These are phyloP conservation scores for Oophaga sylvatica DNA, from an alignment of 2,797 vertebrate species.

Conservation along the genomic window DNA sequence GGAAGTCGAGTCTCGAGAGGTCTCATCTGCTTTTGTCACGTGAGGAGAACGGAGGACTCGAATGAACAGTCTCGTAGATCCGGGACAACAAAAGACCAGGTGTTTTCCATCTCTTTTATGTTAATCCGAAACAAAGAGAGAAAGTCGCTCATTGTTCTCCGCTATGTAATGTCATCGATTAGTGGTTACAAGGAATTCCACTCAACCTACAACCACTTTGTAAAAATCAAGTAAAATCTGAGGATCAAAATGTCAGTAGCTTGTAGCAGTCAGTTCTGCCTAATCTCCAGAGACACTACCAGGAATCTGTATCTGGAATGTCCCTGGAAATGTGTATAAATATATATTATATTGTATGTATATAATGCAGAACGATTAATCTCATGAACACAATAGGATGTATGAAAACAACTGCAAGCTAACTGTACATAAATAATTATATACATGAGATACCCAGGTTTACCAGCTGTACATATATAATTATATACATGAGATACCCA, in stretches of 20 bases:
- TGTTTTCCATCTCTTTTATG: slow-evolving; percentile 50
- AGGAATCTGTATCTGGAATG: neutral
- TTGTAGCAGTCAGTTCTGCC: neutral
- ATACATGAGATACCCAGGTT: too few relatives aligned
- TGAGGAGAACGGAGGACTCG: slow-evolving; percentile 3
- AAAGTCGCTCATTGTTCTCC: slow-evolving; percentile 44
- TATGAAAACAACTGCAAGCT: too few relatives aligned
- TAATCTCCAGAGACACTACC: neutral
- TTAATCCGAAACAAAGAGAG: slow-evolving; percentile 40
- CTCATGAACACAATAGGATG: too few relatives aligned
- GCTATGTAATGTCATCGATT: slow-evolving; percentile 17
- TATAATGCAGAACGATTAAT: neutral
- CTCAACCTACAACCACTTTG: neutral
- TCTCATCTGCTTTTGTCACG: slow-evolving; percentile 37
- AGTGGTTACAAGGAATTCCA: slow-evolving; percentile 4
- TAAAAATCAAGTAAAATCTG: neutral
- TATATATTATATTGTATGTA: neutral
- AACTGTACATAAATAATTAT: too few relatives aligned
- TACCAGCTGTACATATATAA: too few relatives aligned
- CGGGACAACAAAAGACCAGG: slow-evolving; percentile 46
- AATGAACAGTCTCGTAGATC: slow-evolving; percentile 32
- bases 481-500: too few relatives aligned
- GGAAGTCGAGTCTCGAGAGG: slow-evolving; percentile 7
- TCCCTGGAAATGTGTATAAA: neutral
- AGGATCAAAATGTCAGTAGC: slow-evolving; percentile 1